These are phyloP conservation scores for Melanophora roralis DNA, from an alignment of 2,888 invertebrate species.

Conservation along the genomic window DNA sequence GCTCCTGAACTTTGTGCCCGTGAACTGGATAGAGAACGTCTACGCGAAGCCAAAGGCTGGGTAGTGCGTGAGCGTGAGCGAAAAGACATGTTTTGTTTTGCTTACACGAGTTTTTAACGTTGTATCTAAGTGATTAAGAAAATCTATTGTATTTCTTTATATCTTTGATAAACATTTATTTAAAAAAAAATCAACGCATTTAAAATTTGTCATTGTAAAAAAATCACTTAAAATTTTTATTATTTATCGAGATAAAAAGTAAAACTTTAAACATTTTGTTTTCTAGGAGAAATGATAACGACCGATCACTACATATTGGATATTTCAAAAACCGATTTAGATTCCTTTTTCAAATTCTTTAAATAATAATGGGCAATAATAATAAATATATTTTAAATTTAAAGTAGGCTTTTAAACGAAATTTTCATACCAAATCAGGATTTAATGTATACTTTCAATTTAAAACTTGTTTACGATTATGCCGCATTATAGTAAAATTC, in stretches of 20 bases:
- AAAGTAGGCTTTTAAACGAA: too few relatives aligned
- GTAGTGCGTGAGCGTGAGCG: constrained; percentile 76
- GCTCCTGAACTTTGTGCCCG: constrained; percentile 71
- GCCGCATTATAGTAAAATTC: too few relatives aligned
- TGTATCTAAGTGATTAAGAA: constrained; percentile 1
- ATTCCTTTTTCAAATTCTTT: too few relatives aligned
- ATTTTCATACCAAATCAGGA: too few relatives aligned
- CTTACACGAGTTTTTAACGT: neutral
- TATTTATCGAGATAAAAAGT: constrained; percentile 8
- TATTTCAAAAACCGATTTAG: too few relatives aligned
- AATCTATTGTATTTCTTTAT: neutral
- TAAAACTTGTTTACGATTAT: too few relatives aligned
- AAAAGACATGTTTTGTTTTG: constrained; percentile 73
- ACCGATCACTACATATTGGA: too few relatives aligned
- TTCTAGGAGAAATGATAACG: neutral
- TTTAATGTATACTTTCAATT: too few relatives aligned
- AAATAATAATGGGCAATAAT: too few relatives aligned
- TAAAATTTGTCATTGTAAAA: neutral
- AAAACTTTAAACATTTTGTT: neutral
- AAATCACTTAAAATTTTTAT: neutral
- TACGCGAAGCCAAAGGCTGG: constrained; percentile 75
- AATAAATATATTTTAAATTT: too few relatives aligned
- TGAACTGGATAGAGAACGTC: constrained; percentile 79
- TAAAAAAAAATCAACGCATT: constrained; percentile 49
- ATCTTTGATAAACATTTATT: neutral